phyloP scores from a whole-genome alignment of 1,140 invertebrate species.

The Lepidurus arcticus region DNA sequence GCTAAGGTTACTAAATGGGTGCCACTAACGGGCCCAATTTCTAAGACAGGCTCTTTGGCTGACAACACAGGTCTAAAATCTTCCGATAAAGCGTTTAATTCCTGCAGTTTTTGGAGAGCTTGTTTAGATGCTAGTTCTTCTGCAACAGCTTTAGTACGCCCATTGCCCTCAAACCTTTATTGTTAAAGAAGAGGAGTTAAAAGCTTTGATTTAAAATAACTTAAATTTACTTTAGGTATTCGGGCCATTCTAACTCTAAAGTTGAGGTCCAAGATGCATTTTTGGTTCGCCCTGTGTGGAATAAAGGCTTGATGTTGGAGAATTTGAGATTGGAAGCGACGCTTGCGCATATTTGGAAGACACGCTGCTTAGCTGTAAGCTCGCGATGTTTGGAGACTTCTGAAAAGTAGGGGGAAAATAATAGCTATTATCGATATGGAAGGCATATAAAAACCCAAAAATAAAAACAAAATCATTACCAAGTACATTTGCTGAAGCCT shows the following conservation, averaged over 20 bases:
- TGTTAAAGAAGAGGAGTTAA: too few relatives aligned
- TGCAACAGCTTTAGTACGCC: constrained; percentile 22
- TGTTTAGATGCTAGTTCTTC: constrained; percentile 31
- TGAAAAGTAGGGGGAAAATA: background rate
- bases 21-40: background rate
- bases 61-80: constrained; percentile 2
- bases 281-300: background rate
- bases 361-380: background rate
- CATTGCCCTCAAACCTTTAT: constrained; percentile 27
- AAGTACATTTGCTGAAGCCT: background rate
- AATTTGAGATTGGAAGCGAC: background rate
- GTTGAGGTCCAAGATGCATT: background rate
- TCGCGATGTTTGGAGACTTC: background rate
- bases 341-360: background rate
- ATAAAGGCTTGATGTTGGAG: background rate
- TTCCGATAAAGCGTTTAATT: constrained; percentile 20
- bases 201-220: too few relatives aligned
- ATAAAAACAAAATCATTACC: background rate
- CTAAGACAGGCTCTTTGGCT: background rate
- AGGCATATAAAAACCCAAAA: background rate
- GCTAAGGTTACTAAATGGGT: background rate
- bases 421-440: background rate
- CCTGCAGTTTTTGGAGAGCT: constrained; percentile 27
- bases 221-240: background rate
- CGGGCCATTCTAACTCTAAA: background rate